Evolutionary conservation across 2,797 vertebrate genomes (phyloP), one percentile per base, ranked within the genome.

Genomic region (Graptemys geographica): DNA sequence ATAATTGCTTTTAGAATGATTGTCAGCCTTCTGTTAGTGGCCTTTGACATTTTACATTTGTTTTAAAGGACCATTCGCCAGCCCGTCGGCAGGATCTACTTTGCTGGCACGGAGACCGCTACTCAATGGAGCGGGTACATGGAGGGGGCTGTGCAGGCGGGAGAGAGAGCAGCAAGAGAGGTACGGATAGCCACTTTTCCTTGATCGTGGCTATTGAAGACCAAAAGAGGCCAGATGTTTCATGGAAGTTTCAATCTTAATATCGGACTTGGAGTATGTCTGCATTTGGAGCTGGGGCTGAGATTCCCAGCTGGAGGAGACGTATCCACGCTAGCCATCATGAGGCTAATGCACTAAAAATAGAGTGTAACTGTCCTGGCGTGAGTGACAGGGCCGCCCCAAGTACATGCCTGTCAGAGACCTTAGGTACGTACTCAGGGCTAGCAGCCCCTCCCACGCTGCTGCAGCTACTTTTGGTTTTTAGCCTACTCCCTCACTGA

Each of bases 61-160:
- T 94, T 94, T 96, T 97, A 16, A 97, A 98, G 98, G 95, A 90
- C 98, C 90, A 98, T 99, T 95, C 98, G 98, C 5, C 97, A 99
- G 83, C 98, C 98, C 0, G 11, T 98, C 57, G 98, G 94, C 82
- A 98, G 83, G 55, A 95, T 99, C 96, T 98, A 97, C 92, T 99
- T 99, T 96, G 98, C 98, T 95, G 98, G 98, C 69, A 99, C 98
- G 0, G 98, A 99, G 96, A 98, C 98, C 11, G 98, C 98, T 27
- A 98, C 98, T 25, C 96, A 98, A 0, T 99, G 98, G 98, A 98
- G 98, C 0, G 98, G 98, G 31, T 99, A 99, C 90, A 98, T 99
- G 98, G 98, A 99, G 74, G 98, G 98, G 33, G 98, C 98, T 0
- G 98, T 99, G 19, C 95, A 98, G 87, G 98, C 98, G 0, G 98